phyloP scores from a whole-genome alignment of 2,888 invertebrate species.

The Leucania comma region DNA sequence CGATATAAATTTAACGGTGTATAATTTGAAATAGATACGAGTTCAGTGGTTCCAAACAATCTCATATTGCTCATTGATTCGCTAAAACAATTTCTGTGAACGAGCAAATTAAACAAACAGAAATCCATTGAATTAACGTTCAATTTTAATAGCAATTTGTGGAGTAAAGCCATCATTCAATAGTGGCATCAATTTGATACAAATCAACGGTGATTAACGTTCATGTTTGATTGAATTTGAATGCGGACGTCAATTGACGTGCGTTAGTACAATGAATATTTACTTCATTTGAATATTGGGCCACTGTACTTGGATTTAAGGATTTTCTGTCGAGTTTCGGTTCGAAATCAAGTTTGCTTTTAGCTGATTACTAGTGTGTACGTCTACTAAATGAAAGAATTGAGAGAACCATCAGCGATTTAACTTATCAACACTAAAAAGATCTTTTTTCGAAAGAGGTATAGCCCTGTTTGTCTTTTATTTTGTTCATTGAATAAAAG shows the following conservation, averaged over 20 bases:
- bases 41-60: slow-evolving; percentile 11
- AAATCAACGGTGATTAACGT: slow-evolving; percentile 59
- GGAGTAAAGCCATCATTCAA: slow-evolving; percentile 18
- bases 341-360: neutral
- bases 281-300: slow-evolving; percentile 54
- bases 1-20: neutral
- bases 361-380: neutral
- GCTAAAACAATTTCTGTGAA: slow-evolving; percentile 20
- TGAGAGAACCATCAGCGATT: neutral
- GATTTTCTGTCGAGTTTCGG: neutral
- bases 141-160: slow-evolving; percentile 28
- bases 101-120: slow-evolving; percentile 3
- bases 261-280: slow-evolving; percentile 43
- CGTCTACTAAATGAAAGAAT: neutral
- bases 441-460: too few species aligned
- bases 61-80: neutral
- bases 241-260: slow-evolving; percentile 47
- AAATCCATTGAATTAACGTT: slow-evolving; percentile 15
- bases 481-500: too few species aligned
- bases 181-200: slow-evolving; percentile 50
- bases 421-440: too few species aligned
- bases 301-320: slow-evolving; percentile 17
- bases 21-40: neutral
- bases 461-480: too few species aligned
- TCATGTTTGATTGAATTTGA: slow-evolving; percentile 62